phyloP scores from a whole-genome alignment of 2,113 vertebrate species.

The Octodon degus region DNA sequence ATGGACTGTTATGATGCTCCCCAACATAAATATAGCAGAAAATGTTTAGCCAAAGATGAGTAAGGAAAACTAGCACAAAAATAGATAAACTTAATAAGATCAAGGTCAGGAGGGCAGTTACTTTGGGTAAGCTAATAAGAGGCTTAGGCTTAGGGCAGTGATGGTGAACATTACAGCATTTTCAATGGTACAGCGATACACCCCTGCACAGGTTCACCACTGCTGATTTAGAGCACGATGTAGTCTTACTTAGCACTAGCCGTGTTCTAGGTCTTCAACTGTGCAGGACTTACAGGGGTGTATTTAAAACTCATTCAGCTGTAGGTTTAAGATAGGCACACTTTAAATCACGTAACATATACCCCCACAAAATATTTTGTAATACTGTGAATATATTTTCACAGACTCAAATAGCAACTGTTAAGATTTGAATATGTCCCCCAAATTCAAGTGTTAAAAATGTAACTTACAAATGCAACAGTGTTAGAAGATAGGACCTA shows the following conservation, averaged over 20 bases:
- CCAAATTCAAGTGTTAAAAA: background rate
- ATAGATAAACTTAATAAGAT: background rate
- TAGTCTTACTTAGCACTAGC: background rate
- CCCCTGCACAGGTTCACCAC: background rate
- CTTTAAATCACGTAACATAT: background rate
- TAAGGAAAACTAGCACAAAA: background rate
- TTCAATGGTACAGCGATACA: background rate
- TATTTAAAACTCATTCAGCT: background rate
- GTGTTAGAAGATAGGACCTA: background rate
- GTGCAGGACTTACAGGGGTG: background rate
- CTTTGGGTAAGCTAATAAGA: background rate
- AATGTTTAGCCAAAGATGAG: background rate
- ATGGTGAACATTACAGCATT: background rate
- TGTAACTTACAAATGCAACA: background rate
- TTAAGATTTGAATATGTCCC: background rate
- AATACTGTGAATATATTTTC: background rate
- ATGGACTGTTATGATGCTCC: background rate
- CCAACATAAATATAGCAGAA: background rate
- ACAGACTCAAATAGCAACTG: background rate
- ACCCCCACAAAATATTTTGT: background rate
- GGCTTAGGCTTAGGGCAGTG: background rate
- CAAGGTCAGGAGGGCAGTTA: background rate
- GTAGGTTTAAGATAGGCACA: background rate
- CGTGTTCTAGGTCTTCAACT: background rate
- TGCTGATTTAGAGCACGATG: background rate